Evolutionary conservation across 2,888 invertebrate genomes (phyloP).

Genomic region (Leptinotarsa juncta): DNA sequence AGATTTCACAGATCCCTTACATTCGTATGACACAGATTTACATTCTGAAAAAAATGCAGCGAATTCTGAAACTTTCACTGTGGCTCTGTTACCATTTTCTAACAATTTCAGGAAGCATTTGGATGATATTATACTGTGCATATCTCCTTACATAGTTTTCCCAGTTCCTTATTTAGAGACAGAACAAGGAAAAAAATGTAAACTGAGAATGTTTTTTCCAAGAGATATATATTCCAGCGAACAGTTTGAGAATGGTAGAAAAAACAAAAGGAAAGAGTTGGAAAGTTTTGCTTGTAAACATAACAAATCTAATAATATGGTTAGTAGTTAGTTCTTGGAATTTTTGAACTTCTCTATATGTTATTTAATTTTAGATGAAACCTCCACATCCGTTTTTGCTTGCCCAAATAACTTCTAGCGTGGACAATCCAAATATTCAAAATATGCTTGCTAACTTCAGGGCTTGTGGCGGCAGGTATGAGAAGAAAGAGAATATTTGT

Average conservation of each 20-base stretch:
- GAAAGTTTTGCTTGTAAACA: slow-evolving; percentile 40
- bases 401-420: slow-evolving; percentile 75
- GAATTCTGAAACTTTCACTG: slow-evolving; percentile 59
- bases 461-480: slow-evolving; percentile 81
- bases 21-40: slow-evolving; percentile 52
- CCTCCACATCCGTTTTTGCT: slow-evolving; percentile 80
- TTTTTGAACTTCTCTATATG: neutral
- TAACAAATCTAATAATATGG: slow-evolving; percentile 39
- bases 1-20: slow-evolving; percentile 88
- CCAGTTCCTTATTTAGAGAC: slow-evolving; percentile 90
- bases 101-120: slow-evolving; percentile 81
- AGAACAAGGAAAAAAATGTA: slow-evolving; percentile 81
- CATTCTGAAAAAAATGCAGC: slow-evolving; percentile 45
- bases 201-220: slow-evolving; percentile 78
- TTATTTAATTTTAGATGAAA: slow-evolving; percentile 62
- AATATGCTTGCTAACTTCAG: slow-evolving; percentile 86
- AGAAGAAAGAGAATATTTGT: slow-evolving; percentile 58
- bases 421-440: slow-evolving; percentile 76
- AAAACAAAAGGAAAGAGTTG: slow-evolving; percentile 51
- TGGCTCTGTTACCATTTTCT: slow-evolving; percentile 72
- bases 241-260: slow-evolving; percentile 64
- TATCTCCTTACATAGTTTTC: slow-evolving; percentile 88
- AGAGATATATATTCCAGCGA: slow-evolving; percentile 79
- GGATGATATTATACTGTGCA: slow-evolving; percentile 79
- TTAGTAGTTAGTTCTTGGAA: slow-evolving; percentile 34